Evolutionary conservation across 2,888 invertebrate species (phyloP).

Genomic region (Coleophora flavipennella): DNA sequence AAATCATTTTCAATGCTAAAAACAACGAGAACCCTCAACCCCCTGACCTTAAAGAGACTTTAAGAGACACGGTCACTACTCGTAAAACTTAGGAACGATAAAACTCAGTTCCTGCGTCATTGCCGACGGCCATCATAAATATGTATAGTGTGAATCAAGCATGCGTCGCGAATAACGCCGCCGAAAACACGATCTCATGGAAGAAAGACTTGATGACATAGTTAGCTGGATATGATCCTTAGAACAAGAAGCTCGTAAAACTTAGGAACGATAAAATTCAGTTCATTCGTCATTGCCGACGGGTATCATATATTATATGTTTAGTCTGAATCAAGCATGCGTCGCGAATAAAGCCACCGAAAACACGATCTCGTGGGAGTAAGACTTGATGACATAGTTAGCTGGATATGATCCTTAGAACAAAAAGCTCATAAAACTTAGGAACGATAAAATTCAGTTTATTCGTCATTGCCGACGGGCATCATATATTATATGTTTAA

Average conservation of each 20-base stretch:
- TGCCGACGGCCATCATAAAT: constrained; percentile 61
- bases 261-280: constrained; percentile 57
- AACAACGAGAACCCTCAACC: no score
- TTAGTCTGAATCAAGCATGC: constrained; percentile 69
- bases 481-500: constrained; percentile 72
- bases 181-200: constrained; percentile 67
- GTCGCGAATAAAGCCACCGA: constrained; percentile 66
- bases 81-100: constrained; percentile 42
- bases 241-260: no score
- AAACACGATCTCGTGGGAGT: constrained; percentile 66
- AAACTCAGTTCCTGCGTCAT: constrained; percentile 51
- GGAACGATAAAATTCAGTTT: constrained; percentile 57
- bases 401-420: constrained; percentile 30
- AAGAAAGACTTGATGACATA: constrained; percentile 37
- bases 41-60: neutral
- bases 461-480: constrained; percentile 41
- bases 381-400: constrained; percentile 26
- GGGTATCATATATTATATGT: constrained; percentile 69
- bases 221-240: constrained; percentile 26
- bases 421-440: constrained; percentile 30
- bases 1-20: no score
- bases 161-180: constrained; percentile 67
- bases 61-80: constrained; percentile 46
- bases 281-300: constrained; percentile 43
- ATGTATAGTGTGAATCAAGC: constrained; percentile 70